Percentiles rank a stretch among this genome's conserved stretches.
These are phyloP conservation scores for Columba guinea DNA, from an alignment of 2,797 vertebrate species.

Conservation along the genomic window DNA sequence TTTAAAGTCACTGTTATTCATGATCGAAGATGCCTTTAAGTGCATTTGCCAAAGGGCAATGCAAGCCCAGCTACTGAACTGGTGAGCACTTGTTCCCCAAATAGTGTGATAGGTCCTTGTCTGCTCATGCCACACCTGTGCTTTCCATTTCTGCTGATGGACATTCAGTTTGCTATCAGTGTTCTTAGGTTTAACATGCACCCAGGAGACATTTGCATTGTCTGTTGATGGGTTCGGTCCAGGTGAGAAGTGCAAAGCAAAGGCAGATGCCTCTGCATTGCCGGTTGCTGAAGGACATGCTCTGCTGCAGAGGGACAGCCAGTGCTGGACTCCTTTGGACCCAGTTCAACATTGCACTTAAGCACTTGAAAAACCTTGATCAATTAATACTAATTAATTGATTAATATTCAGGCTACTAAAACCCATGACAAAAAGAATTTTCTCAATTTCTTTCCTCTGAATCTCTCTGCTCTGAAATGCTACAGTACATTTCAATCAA, in stretches of 20 bases:
- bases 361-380: neutral
- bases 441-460: neutral
- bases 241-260: neutral
- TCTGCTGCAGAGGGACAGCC: neutral
- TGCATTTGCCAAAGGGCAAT: neutral
- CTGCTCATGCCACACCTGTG: neutral
- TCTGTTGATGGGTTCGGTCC: neutral
- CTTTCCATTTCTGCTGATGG: neutral
- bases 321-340: neutral
- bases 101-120: neutral
- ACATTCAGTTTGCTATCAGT: neutral
- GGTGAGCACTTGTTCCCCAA: conserved; percentile 1
- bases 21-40: neutral
- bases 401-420: neutral
- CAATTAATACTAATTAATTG: neutral
- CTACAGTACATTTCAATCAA: neutral
- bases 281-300: neutral
- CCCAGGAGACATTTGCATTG: neutral
- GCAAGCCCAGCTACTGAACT: neutral
- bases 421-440: neutral
- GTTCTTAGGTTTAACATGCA: neutral
- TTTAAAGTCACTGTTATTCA: neutral
- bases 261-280: neutral
- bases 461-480: neutral
- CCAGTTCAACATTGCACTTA: neutral